Percentiles rank a stretch among this genome's conserved stretches.
phyloP scores from a whole-genome alignment of 2,113 vertebrate genomes.

The Spermophilus dauricus region DNA sequence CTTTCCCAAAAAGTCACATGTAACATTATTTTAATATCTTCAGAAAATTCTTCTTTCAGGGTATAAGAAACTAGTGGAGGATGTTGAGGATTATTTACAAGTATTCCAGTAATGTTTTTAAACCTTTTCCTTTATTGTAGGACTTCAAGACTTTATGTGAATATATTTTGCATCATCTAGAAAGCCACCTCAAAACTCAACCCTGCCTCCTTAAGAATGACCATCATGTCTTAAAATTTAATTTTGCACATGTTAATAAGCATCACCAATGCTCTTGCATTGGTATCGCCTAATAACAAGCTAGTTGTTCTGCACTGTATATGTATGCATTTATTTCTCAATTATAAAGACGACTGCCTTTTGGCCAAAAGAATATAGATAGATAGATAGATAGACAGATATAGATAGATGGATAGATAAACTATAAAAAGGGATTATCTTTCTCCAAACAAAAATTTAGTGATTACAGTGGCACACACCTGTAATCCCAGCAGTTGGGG shows the following conservation, averaged over 20 bases:
- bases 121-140: not conserved
- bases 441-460: not conserved
- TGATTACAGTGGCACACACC: not conserved
- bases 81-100: not conserved
- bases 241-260: not conserved
- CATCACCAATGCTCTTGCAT: not conserved
- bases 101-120: not conserved
- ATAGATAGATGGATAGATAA: not conserved
- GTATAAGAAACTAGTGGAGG: not conserved
- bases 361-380: not conserved
- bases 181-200: constrained; percentile 16
- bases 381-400: not conserved
- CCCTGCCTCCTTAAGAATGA: not conserved
- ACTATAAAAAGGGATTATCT: not conserved
- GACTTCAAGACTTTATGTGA: not conserved
- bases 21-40: not conserved
- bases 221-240: not conserved
- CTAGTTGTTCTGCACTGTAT: not conserved
- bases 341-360: not conserved
- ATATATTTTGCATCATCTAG: not conserved
- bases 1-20: not conserved
- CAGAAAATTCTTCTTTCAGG: not conserved
- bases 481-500: too few relatives aligned
- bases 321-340: not conserved
- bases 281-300: not conserved